Percentiles rank a stretch among this genome's conserved stretches.
phyloP scores from a whole-genome alignment of 2,113 vertebrate species.

The Nesoenas mayeri region DNA sequence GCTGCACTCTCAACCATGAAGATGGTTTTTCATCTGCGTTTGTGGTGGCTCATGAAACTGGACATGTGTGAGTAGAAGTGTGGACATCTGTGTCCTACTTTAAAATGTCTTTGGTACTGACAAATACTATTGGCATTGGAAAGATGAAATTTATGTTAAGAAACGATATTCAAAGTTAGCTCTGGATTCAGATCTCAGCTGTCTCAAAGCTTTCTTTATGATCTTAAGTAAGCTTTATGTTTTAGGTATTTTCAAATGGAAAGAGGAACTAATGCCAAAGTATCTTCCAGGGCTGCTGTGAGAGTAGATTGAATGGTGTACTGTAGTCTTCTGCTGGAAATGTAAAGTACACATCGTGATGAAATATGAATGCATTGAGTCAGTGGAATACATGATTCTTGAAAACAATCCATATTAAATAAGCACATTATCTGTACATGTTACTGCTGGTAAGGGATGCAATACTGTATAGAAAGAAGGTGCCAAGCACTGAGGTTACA shows the following conservation, averaged over 20 bases:
- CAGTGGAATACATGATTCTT: background rate
- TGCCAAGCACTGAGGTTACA: background rate
- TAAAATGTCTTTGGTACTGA: background rate
- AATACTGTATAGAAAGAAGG: background rate
- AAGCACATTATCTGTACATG: background rate
- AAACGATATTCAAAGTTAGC: background rate
- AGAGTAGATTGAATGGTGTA: background rate
- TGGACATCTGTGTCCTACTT: background rate
- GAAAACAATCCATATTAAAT: background rate
- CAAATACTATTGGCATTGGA: background rate
- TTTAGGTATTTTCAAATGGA: background rate
- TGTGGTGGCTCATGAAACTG: constrained; percentile 97
- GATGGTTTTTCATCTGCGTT: constrained; percentile 98
- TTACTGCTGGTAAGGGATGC: background rate
- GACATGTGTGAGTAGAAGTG: constrained; percentile 91
- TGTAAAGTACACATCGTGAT: background rate
- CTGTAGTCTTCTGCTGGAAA: background rate
- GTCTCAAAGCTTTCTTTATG: background rate
- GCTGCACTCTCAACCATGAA: constrained; percentile 97
- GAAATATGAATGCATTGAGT: background rate
- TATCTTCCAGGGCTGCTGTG: background rate
- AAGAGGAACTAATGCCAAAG: background rate
- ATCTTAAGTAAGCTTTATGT: background rate
- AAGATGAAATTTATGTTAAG: background rate
- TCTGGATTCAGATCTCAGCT: background rate